Conservation (phyloP, 2,888 invertebrate genomes). For the Himalopsyche kuldschensis region DNA sequence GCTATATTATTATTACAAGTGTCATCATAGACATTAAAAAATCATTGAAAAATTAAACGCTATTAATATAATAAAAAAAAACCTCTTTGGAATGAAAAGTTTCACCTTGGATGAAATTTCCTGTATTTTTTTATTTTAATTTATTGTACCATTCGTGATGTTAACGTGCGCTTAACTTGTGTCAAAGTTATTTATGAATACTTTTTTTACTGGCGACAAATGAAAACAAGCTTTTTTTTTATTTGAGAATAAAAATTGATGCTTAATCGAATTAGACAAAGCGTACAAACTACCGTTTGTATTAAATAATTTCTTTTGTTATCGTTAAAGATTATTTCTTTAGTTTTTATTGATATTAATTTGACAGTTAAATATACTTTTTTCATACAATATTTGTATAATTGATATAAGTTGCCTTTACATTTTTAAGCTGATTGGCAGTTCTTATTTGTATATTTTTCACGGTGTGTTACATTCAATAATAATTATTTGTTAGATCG, state of each 20-base stretch:
- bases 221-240: not conserved
- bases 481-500: no score
- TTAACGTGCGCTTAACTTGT: not conserved
- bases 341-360: no score
- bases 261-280: not conserved
- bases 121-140: not conserved
- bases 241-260: not conserved
- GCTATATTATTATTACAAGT: conserved; percentile 3
- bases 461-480: no score
- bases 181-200: not conserved
- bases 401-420: no score
- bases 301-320: not conserved
- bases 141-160: not conserved
- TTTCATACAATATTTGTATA: no score
- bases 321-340: no score
- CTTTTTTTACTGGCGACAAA: not conserved
- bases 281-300: not conserved
- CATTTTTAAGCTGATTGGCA: no score
- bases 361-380: no score
- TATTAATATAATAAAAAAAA: not conserved
- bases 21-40: conserved; percentile 7
- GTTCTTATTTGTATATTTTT: no score
- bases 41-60: not conserved
- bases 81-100: not conserved
- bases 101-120: not conserved